phyloP scores from a whole-genome alignment of 2,113 vertebrate genomes.

The Albula glossodonta region DNA sequence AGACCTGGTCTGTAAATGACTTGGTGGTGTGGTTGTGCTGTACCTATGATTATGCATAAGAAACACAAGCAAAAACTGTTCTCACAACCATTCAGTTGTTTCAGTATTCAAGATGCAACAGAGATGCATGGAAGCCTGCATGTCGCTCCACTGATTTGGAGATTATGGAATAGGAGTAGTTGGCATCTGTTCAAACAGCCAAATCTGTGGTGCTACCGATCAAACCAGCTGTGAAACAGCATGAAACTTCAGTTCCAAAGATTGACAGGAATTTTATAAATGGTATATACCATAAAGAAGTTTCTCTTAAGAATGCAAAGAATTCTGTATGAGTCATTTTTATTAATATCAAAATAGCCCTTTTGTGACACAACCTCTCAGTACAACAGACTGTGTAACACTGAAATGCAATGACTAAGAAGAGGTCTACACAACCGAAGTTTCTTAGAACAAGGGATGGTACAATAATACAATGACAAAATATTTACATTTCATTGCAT shows the following conservation, averaged over 20 bases:
- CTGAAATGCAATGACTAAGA: not conserved
- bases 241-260: not conserved
- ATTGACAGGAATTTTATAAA: not conserved
- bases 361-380: slow-evolving; percentile 17
- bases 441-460: not conserved
- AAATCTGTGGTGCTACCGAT: not conserved
- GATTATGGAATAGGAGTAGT: too few species aligned
- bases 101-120: too few species aligned
- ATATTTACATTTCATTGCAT: not conserved
- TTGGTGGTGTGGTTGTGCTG: too few species aligned
- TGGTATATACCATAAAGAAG: not conserved
- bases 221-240: not conserved
- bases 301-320: not conserved
- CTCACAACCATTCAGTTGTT: too few species aligned
- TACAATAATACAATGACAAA: not conserved
- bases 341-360: slow-evolving; percentile 24
- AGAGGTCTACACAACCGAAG: not conserved
- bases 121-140: too few species aligned
- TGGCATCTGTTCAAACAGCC: not conserved
- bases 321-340: not conserved
- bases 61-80: too few species aligned
- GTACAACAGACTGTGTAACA: not conserved
- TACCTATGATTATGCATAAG: too few species aligned
- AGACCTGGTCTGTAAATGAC: too few species aligned
- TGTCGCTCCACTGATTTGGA: too few species aligned